Conservation (phyloP, 2,888 invertebrate genomes). For the Acrobasis consociella region DNA sequence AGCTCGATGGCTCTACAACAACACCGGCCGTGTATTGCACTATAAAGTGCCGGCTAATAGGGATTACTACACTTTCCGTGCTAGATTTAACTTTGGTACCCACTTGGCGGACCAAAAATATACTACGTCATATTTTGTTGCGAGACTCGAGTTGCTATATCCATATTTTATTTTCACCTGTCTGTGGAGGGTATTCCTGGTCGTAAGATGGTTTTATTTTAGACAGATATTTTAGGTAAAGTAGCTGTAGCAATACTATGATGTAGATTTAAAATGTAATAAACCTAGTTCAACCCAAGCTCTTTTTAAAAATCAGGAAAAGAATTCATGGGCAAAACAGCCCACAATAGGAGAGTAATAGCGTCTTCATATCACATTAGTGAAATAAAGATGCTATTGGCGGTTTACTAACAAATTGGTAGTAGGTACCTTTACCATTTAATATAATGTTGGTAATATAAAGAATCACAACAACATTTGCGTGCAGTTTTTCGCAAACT, state of each 20-base stretch:
- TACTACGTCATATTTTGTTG: conserved; percentile 33
- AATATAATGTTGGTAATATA: too few relatives aligned
- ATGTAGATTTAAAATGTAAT: too few relatives aligned
- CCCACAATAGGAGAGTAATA: too few relatives aligned
- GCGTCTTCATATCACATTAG: too few relatives aligned
- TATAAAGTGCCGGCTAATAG: conserved; percentile 75
- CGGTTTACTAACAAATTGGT: too few relatives aligned
- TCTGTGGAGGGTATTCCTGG: background rate
- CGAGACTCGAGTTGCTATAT: conserved; percentile 1
- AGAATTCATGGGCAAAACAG: too few relatives aligned
- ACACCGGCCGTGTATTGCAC: conserved; percentile 64
- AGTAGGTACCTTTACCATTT: too few relatives aligned
- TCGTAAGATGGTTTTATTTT: background rate
- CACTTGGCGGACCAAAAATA: conserved; percentile 42
- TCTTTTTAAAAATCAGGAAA: too few relatives aligned
- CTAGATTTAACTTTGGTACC: conserved; percentile 62
- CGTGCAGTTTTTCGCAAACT: too few relatives aligned
- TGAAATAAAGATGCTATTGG: too few relatives aligned
- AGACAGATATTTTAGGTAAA: background rate
- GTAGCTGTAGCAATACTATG: background rate
- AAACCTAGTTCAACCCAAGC: too few relatives aligned
- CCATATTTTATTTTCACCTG: conserved; percentile 9
- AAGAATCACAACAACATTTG: too few relatives aligned
- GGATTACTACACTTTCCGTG: conserved; percentile 68
- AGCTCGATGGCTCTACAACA: conserved; percentile 69